These are phyloP conservation scores for Oxystoma pomonae DNA, from an alignment of 2,888 invertebrate genomes.

Conservation along the genomic window DNA sequence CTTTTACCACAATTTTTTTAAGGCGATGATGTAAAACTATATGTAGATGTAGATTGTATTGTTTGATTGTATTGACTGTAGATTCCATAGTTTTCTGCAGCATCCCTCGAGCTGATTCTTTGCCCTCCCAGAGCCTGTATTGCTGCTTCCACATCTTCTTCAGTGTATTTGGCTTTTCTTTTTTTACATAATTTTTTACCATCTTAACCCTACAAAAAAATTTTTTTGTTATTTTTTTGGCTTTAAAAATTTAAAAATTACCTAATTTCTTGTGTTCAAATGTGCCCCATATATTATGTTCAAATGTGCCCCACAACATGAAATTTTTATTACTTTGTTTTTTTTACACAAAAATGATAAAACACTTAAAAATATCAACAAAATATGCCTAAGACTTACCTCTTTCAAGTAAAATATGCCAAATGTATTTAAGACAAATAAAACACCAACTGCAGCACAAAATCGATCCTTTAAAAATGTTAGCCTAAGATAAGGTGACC, in stretches of 20 bases:
- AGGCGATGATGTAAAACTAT: too few species aligned
- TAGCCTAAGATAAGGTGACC: neutral
- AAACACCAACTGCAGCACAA: neutral
- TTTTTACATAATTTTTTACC: neutral
- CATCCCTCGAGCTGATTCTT: neutral
- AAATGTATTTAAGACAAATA: neutral
- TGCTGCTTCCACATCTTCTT: neutral
- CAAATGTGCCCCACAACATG: neutral
- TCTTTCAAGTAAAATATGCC: neutral
- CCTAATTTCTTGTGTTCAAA: neutral
- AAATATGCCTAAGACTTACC: neutral
- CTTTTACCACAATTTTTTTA: too few species aligned
- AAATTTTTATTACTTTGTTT: neutral
- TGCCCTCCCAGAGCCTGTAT: neutral
- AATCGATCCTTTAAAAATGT: neutral
- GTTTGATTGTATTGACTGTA: too few species aligned
- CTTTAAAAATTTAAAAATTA: neutral
- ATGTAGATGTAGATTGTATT: too few species aligned
- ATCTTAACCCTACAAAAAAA: neutral
- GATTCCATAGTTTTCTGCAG: neutral
- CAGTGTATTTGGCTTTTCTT: neutral
- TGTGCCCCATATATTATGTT: neutral
- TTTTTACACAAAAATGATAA: neutral
- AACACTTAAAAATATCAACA: neutral
- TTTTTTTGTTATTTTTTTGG: neutral